A percentile compares a stretch with the other conserved stretches of the same genome.
Evolutionary conservation across 1,140 invertebrate species (phyloP).

Genomic region (Dinoponera quadriceps): DNA sequence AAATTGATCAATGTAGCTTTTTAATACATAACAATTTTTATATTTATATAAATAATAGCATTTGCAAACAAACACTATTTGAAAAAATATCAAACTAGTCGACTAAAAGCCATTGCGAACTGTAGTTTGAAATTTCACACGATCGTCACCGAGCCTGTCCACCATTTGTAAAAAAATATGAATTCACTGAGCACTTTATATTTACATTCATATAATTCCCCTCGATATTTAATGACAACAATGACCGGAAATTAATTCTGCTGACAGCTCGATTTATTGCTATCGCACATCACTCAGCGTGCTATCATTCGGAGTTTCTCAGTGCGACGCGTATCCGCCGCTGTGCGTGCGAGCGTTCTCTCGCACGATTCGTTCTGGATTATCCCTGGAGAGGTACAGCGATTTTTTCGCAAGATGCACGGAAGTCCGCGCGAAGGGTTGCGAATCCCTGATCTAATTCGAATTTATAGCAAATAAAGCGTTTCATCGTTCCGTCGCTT

Average conservation of each 20-base stretch:
- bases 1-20: background rate
- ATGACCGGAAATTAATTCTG: background rate
- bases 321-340: background rate
- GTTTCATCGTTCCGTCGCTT: conserved; percentile 46
- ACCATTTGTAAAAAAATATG: too few relatives aligned
- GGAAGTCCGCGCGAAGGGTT: conserved; percentile 4
- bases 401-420: conserved; percentile 37
- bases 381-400: background rate
- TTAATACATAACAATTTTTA: background rate
- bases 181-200: background rate
- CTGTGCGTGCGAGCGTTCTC: background rate
- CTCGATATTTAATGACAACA: background rate
- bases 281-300: background rate
- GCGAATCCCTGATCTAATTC: conserved; percentile 47
- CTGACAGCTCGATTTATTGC: background rate
- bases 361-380: background rate
- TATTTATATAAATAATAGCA: conserved; percentile 4
- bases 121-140: too few relatives aligned
- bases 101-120: too few relatives aligned
- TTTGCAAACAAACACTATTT: background rate
- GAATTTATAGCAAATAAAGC: conserved; percentile 61
- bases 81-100: background rate
- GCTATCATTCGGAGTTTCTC: background rate
- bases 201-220: conserved; percentile 9
- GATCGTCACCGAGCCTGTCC: too few relatives aligned